Base-by-base conservation (phyloP, 2,797 vertebrate genomes). In the Gallirallus australis region DNA sequence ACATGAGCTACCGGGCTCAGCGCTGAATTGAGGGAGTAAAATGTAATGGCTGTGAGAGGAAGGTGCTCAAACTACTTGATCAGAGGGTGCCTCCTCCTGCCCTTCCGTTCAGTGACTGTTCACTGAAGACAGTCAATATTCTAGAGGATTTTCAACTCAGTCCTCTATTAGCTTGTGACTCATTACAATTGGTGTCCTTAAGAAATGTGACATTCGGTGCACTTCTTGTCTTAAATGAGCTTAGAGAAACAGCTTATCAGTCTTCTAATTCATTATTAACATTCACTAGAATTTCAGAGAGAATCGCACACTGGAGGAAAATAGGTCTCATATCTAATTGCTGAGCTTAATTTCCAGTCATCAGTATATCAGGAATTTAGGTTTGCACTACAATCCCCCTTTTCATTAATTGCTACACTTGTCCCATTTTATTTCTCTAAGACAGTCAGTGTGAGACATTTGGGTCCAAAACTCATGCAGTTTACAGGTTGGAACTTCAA, bases 331-430 rank as follows among this genome's bases (percentile, higher is more conserved):
- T n/a, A 40, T 40, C 39, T 70, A 82, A 90, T 70, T 79, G 73
- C 82, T 68, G 53, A 82, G 33, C 93, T 94, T 89, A 88, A 88
- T 77, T 93, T 64, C 57, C 66, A 88, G 8, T 78, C 93, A 83
- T 33, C n/a, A n/a, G 27, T 78, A 30, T n/a, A 88, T 50, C 40
- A 59, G 40, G 31, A 81, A 72, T 78, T 78, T 27, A 89, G 50
- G 28, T 89, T 91, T 71, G 64, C 64, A 35, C 18, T 61, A 30
- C n/a, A 83, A 65, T 85, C 30, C 52, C 88, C 31, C 14, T 71
- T 96, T 71, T 73, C 47, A 61, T 81, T 86, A 91, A 65, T 65
- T 78, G 25, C 53, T 83, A 28, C 35, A 37, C 19, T 52, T 59
- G 15, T 71, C 73, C 54, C 54, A 17, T 68, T 77, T 85, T 35